Evolutionary conservation across 2,797 vertebrate genomes (phyloP), one percentile per base, ranked within the genome.

Genomic region (Rhynchotus rufescens): DNA sequence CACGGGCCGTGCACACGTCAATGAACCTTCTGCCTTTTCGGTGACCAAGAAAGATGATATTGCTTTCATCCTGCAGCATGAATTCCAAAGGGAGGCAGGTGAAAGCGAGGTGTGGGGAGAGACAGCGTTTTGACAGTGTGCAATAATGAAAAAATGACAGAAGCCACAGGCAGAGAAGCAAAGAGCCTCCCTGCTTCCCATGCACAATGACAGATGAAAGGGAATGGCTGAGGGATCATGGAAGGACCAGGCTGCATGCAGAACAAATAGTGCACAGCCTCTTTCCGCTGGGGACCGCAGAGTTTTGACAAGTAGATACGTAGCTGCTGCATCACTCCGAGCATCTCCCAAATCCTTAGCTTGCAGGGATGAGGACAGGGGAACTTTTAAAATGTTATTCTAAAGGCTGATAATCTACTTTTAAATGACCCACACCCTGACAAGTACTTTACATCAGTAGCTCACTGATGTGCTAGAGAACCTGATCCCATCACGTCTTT

Each of bases 201-300:
- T 94, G 89, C 89, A 89, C 92, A 93, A 89, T 80, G 84, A 88
- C 2, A 88, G 87, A 94, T 95, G 64, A 95, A 92, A 93, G 79
- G 54, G 86, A 93, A 89, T 6, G 49, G 83, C 68, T 84, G 91
- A 94, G 10, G 57, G 92, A 90, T 32, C 72, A 88, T 61, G 78
- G 83, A 44, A 84, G 52, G 89, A 73, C 64, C 66, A 90, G 82
- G 73, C 86, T 89, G 90, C 96, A 81, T 66, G 86, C 88, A 81
- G 92, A 96, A 86, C 45, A 95, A 84, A 44, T 64, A 80, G 42
- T 7, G 64, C 52, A 73, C 47, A 71, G 88, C 57, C 84, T 45
- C 0, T 0, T 23, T 88, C 91, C 92, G 40, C 68, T 49, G 74
- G 85, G 61, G 93, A 93, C 65, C 61, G 77, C 75, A 64, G 11